Conservation (phyloP, 2,797 vertebrate genomes). For the Toxotes lorentzi region DNA sequence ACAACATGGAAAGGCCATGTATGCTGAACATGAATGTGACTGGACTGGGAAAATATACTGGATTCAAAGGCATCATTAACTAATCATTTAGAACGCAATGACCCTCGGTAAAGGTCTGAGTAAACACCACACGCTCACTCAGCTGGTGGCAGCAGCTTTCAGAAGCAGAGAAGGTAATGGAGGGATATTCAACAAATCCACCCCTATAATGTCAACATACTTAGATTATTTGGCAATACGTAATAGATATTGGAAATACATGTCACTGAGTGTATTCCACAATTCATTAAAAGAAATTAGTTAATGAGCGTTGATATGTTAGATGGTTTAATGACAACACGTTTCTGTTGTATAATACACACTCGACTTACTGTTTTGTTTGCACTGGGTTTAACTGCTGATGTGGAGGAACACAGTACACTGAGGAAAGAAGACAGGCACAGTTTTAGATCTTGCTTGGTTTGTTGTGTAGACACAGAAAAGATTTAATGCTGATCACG, state of each 20-base stretch:
- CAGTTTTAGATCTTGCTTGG: constrained; percentile 8
- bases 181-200: too few relatives aligned
- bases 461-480: constrained; percentile 7
- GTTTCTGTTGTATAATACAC: background rate
- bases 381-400: background rate
- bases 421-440: background rate
- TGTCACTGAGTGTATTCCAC: background rate
- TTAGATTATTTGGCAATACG: background rate
- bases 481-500: constrained; percentile 16
- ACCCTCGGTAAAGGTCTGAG: too few relatives aligned
- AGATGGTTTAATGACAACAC: background rate
- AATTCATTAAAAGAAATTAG: background rate
- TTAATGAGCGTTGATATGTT: background rate
- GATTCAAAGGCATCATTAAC: too few relatives aligned
- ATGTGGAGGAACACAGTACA: constrained; percentile 7
- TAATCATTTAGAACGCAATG: too few relatives aligned
- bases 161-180: too few relatives aligned
- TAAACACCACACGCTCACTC: too few relatives aligned
- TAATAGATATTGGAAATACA: background rate
- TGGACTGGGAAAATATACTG: too few relatives aligned
- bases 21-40: too few relatives aligned
- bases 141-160: too few relatives aligned
- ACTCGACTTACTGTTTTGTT: background rate
- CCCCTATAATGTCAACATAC: too few relatives aligned
- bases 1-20: too few relatives aligned